Percentiles rank a stretch among this genome's conserved stretches.
These are phyloP conservation scores for Conopomorpha cramerella DNA, from an alignment of 1,140 invertebrate species.

Conservation along the genomic window DNA sequence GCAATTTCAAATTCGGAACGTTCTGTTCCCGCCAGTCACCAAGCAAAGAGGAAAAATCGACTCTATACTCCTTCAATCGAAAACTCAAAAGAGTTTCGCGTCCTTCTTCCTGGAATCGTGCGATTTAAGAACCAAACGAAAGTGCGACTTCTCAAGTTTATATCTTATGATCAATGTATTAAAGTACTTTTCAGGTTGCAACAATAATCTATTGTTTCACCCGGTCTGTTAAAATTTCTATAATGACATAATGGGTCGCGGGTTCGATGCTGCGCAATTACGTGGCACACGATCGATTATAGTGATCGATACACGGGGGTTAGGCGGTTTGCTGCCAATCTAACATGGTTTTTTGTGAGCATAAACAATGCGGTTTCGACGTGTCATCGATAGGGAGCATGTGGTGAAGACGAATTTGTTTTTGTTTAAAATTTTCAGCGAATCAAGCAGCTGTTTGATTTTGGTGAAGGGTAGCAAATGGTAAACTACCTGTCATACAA, in stretches of 20 bases:
- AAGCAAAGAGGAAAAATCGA: neutral
- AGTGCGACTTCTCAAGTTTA: neutral
- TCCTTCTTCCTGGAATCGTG: neutral
- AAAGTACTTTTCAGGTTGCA: slow-evolving; percentile 10
- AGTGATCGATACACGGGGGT: slow-evolving; percentile 57
- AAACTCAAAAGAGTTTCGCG: neutral
- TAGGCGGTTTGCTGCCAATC: slow-evolving; percentile 55
- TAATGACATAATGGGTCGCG: slow-evolving; percentile 55
- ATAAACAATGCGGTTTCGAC: slow-evolving; percentile 36
- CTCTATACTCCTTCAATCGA: neutral
- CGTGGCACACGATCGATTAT: slow-evolving; percentile 58
- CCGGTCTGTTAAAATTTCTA: slow-evolving; percentile 24
- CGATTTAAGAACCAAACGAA: neutral
- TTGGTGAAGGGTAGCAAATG: too few relatives aligned
- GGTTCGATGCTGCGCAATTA: slow-evolving; percentile 52
- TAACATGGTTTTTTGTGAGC: slow-evolving; percentile 49
- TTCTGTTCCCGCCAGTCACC: slow-evolving; percentile 6
- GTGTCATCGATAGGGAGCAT: slow-evolving; percentile 35
- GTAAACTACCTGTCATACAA: too few relatives aligned
- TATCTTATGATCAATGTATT: neutral
- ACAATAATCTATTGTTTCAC: slow-evolving; percentile 43
- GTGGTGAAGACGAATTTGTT: too few relatives aligned
- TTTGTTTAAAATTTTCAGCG: too few relatives aligned
- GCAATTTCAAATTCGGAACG: slow-evolving; percentile 28
- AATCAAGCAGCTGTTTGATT: too few relatives aligned